Evolutionary conservation across 2,113 vertebrate species (phyloP), one percentile per base, ranked within the genome.

Genomic region (Sorex fumeus): DNA sequence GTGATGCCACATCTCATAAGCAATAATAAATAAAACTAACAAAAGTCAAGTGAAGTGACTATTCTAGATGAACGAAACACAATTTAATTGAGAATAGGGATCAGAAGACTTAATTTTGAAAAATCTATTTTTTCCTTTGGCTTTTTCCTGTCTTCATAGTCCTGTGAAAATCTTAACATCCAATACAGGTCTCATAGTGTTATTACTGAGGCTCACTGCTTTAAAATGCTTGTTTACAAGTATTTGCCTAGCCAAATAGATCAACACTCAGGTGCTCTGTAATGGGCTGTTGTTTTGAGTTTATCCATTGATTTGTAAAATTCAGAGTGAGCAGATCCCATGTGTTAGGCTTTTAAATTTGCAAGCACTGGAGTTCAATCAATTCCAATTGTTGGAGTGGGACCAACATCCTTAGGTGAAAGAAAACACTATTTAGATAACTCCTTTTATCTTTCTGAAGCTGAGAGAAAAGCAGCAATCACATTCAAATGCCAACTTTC

Each of bases 251-350:
- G 12, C 86, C 92, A 87, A 94, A 95, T 45, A 92, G 92, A 94
- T 78, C 96, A 93, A 90, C 76, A 94, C 72, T 90, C 94, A 94
- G 83, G 87, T 90, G 80, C 69, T 82, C 47, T 75, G 57, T 88
- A 94, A 94, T 91, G 79, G 57, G 79, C 88, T 95, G 93, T 93
- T 95, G 86, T 95, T 95, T 95, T 91, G 69, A 94, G 81, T 86
- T 93, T 95, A 94, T 84, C 92, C 86, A 94, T 87, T 95, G 96
- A 95, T 96, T 97, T 93, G 72, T 95, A 87, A 96, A 95, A 87
- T 93, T 95, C 92, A 87, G 76, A 92, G 57, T 70, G n/a, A 62
- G 91, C 87, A 78, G 88, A 92, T 93, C 76, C 91, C 93, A 79
- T 88, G 72, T 93, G 91, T 77, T 91, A 91, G 87, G 92, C 93